Conservation (phyloP, 2,797 vertebrate genomes). For the Acanthurus lineatus region DNA sequence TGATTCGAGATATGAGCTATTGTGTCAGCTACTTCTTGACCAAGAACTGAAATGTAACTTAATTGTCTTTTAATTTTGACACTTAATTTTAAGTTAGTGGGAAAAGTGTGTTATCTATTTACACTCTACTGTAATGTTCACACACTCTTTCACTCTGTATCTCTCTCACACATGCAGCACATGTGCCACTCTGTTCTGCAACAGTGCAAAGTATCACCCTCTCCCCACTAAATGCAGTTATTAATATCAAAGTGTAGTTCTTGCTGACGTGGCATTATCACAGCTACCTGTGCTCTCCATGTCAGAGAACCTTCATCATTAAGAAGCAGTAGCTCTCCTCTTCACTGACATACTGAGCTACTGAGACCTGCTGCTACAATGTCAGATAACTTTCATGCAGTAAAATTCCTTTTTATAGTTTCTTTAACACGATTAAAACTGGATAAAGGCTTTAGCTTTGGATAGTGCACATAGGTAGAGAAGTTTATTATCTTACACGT, state of each 20-base stretch:
- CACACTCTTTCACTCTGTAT: neutral
- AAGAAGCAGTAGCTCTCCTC: neutral
- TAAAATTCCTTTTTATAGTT: neutral
- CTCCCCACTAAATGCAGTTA: neutral
- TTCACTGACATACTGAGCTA: neutral
- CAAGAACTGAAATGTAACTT: neutral
- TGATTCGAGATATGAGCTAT: neutral
- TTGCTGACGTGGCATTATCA: neutral
- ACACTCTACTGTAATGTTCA: neutral
- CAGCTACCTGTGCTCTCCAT: slow-evolving; percentile 1
- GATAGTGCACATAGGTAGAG: neutral
- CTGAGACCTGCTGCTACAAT: neutral
- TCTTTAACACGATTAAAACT: neutral
- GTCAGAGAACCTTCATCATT: no score
- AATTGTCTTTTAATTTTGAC: neutral
- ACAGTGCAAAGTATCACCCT: no score
- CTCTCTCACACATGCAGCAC: neutral
- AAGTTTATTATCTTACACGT: neutral
- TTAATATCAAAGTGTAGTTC: neutral
- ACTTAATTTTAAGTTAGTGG: no score
- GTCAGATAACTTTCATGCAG: neutral
- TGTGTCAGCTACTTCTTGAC: neutral
- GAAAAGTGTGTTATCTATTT: neutral
- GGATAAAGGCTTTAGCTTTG: neutral
- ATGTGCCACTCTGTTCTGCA: neutral